Percentiles rank a stretch among this genome's conserved stretches.
phyloP scores from a whole-genome alignment of 1,140 invertebrate genomes.

The Melanaphis sacchari region DNA sequence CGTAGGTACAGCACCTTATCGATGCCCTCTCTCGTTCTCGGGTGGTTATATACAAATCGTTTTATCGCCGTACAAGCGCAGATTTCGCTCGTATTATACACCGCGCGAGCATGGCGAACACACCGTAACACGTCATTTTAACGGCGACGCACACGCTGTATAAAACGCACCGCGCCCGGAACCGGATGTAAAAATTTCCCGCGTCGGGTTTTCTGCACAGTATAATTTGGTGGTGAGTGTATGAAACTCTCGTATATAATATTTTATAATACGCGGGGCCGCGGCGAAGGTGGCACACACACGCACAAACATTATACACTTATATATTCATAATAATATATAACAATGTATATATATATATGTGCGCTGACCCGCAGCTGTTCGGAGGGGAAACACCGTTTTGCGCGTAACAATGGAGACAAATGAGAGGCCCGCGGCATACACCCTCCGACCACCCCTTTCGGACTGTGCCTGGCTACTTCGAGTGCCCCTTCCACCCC shows the following conservation, averaged over 20 bases:
- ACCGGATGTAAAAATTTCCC: neutral
- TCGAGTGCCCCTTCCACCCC: neutral
- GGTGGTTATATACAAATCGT: neutral
- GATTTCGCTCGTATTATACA: neutral
- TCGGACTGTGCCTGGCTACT: neutral
- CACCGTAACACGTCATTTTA: neutral
- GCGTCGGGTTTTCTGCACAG: neutral
- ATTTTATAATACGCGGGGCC: neutral
- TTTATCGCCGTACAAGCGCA: neutral
- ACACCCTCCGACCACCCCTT: neutral
- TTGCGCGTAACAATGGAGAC: constrained; percentile 43
- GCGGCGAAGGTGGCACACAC: neutral
- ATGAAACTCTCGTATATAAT: neutral
- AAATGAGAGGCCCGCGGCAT: constrained; percentile 38
- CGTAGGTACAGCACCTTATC: neutral
- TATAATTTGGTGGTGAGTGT: neutral
- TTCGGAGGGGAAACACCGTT: constrained; percentile 42
- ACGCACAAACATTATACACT: neutral
- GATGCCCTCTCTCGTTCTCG: neutral
- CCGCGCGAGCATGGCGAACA: too few relatives aligned
- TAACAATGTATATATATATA: neutral
- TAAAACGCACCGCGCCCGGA: neutral
- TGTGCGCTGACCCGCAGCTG: constrained; percentile 39
- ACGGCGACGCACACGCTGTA: neutral
- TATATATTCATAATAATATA: neutral